These are phyloP conservation scores for Carabus problematicus DNA, from an alignment of 2,888 invertebrate species.

Conservation along the genomic window DNA sequence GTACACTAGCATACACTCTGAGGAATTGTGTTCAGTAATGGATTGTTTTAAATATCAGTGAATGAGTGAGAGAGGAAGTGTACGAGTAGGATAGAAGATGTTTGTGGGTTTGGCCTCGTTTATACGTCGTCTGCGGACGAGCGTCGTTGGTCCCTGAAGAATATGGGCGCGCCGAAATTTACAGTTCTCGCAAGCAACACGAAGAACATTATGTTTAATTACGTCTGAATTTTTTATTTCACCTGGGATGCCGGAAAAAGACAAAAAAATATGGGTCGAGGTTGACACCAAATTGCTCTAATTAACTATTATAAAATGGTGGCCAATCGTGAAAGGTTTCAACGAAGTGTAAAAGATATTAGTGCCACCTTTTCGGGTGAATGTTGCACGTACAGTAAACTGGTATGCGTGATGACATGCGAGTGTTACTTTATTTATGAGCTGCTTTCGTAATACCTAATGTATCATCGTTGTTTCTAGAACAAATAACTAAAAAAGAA, in stretches of 20 bases:
- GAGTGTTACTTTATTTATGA: neutral
- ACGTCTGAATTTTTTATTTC: constrained; percentile 17
- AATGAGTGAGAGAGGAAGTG: neutral
- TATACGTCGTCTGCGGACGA: neutral
- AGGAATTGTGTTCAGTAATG: neutral
- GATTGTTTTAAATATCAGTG: constrained; percentile 4
- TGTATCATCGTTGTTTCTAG: no score
- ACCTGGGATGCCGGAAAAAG: neutral
- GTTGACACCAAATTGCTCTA: constrained; percentile 16
- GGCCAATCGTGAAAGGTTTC: constrained; percentile 8
- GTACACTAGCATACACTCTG: neutral
- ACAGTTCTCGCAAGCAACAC: constrained; percentile 5
- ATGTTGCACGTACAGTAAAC: neutral
- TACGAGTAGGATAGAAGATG: neutral
- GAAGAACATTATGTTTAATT: constrained; percentile 20
- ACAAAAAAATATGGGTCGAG: constrained; percentile 20
- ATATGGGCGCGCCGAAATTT: constrained; percentile 20
- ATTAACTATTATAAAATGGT: constrained; percentile 20
- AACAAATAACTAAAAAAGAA: no score
- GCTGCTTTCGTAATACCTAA: no score
- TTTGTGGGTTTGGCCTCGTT: neutral
- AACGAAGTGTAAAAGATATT: constrained; percentile 3
- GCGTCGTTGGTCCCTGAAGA: constrained; percentile 16
- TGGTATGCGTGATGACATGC: constrained; percentile 2
- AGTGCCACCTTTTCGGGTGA: constrained; percentile 9